Conservation (phyloP, 2,888 invertebrate species). For the Ornithoptera alexandrae region DNA sequence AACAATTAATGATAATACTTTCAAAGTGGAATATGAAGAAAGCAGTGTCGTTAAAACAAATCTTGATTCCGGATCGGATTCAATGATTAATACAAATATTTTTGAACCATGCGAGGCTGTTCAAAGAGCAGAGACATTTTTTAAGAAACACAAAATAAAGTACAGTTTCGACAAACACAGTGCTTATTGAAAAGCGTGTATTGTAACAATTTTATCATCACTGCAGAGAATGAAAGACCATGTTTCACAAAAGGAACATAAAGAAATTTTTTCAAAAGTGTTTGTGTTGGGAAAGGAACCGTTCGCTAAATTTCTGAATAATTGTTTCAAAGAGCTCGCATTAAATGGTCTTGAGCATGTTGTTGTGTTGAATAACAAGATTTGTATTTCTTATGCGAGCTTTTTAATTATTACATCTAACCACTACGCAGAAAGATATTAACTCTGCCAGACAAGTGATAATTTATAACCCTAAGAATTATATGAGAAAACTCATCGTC, state of each 20-base stretch:
- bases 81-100: too few species aligned
- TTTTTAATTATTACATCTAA: conserved; percentile 35
- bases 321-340: background rate
- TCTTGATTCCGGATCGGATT: too few species aligned
- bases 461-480: background rate
- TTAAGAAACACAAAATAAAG: conserved; percentile 39
- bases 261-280: conserved; percentile 17
- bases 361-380: conserved; percentile 41
- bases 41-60: too few species aligned
- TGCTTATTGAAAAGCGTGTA: conserved; percentile 42
- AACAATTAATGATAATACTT: background rate
- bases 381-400: conserved; percentile 37
- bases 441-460: conserved; percentile 36
- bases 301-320: background rate
- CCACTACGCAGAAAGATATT: conserved; percentile 35
- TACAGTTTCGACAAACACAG: conserved; percentile 36
- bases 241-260: conserved; percentile 29
- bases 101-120: conserved; percentile 20
- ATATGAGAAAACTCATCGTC: conserved; percentile 28
- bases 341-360: background rate
- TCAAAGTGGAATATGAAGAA: background rate
- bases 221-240: conserved; percentile 46
- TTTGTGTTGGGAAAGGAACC: too few species aligned
- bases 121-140: conserved; percentile 33
- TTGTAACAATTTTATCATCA: conserved; percentile 39